These are phyloP conservation scores for Somateria mollissima DNA, from an alignment of 2,797 vertebrate species.

Conservation along the genomic window DNA sequence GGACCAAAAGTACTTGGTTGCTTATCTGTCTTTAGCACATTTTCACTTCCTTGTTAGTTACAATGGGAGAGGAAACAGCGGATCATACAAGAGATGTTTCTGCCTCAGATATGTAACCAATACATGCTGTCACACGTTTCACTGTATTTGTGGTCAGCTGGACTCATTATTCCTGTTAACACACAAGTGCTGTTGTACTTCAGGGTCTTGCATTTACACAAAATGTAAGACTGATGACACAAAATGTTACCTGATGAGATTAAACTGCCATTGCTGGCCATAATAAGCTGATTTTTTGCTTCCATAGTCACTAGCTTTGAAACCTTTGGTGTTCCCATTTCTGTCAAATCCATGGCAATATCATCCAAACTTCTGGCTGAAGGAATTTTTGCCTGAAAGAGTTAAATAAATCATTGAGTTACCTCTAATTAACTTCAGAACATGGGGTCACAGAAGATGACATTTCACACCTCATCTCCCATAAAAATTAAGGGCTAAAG, in stretches of 20 bases:
- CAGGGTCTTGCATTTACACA: not conserved
- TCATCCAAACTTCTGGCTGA: slow-evolving; percentile 91
- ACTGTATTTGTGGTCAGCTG: not conserved
- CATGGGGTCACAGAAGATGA: not conserved
- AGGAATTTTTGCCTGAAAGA: slow-evolving; percentile 88
- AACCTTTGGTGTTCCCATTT: slow-evolving; percentile 83
- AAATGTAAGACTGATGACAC: not conserved
- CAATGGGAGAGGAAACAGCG: not conserved
- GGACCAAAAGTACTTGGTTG: not conserved
- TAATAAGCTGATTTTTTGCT: slow-evolving; percentile 91
- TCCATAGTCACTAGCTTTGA: slow-evolving; percentile 85
- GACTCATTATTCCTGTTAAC: not conserved
- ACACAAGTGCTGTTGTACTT: not conserved
- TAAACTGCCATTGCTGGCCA: slow-evolving; percentile 95
- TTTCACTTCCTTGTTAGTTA: not conserved
- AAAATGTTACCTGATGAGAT: slow-evolving; percentile 89
- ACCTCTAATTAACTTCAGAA: slow-evolving; percentile 22
- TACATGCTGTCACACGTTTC: fast-evolving
- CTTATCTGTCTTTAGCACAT: not conserved
- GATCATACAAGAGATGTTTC: not conserved
- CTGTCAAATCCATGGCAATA: slow-evolving; percentile 93
- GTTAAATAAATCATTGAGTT: not conserved
- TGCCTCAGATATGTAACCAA: not conserved
- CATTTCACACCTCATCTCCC: not conserved
- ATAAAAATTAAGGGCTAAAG: slow-evolving; percentile 21